A percentile compares a stretch with the other conserved stretches of the same genome.
phyloP scores from a whole-genome alignment of 1,140 invertebrate genomes.

The Polyergus mexicanus region DNA sequence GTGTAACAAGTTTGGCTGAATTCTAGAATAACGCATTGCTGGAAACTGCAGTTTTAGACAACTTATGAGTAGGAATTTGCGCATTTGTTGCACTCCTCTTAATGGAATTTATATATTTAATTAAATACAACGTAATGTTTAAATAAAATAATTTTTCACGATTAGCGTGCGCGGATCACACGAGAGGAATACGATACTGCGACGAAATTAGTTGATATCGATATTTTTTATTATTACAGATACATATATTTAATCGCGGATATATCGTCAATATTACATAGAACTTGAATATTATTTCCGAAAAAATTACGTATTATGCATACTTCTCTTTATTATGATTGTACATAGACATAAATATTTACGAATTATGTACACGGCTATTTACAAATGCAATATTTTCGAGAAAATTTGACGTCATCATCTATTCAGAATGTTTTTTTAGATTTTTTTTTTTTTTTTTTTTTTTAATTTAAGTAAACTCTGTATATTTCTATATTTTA shows the following conservation, averaged over 20 bases:
- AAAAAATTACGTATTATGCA: not conserved
- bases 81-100: not conserved
- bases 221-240: conserved; percentile 3
- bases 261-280: not conserved
- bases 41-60: not conserved
- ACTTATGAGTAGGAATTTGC: not conserved
- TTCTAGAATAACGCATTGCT: conserved; percentile 45
- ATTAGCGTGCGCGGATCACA: not conserved
- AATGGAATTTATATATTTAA: not conserved
- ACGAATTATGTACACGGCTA: not conserved
- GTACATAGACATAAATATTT: not conserved
- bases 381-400: not conserved
- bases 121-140: not conserved
- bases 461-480: too few relatives aligned
- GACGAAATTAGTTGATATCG: not conserved
- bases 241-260: conserved; percentile 1
- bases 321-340: not conserved
- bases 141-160: too few relatives aligned
- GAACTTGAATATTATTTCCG: not conserved
- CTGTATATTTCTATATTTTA: not conserved
- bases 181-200: not conserved
- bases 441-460: not conserved
- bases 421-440: not conserved
- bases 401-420: not conserved
- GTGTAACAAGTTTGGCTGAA: not conserved